Percentiles rank a stretch among this genome's conserved stretches.
Conservation (phyloP, 2,113 vertebrate species). For the Cranoglanis bouderius region DNA sequence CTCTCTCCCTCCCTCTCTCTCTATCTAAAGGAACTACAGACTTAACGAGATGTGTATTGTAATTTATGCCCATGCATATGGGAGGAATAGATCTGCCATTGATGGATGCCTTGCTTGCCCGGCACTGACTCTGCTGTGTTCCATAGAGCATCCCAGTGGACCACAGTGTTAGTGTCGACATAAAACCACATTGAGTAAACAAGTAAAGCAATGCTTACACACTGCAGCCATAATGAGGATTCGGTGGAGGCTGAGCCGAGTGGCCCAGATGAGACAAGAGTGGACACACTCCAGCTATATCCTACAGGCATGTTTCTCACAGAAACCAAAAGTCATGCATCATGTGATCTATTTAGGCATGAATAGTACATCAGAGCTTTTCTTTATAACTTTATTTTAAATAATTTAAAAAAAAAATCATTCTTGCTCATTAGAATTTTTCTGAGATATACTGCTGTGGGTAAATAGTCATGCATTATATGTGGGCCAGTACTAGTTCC, state of each 20-base stretch:
- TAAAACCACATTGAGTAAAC: conserved; percentile 66
- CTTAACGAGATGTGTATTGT: conserved; percentile 53
- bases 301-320: conserved; percentile 19
- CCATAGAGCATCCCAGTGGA: conserved; percentile 63
- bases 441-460: background rate
- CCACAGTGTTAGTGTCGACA: conserved; percentile 24
- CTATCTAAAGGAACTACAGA: conserved; percentile 34
- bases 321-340: conserved; percentile 27
- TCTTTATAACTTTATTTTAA: too few relatives aligned
- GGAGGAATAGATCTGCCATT: conserved; percentile 62
- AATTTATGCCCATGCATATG: conserved; percentile 72
- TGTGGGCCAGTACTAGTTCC: background rate
- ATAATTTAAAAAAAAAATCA: background rate
- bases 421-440: background rate
- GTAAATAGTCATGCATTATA: background rate
- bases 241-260: conserved; percentile 11
- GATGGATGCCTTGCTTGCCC: conserved; percentile 68
- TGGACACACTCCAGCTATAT: conserved; percentile 17
- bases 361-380: background rate
- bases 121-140: conserved; percentile 52
- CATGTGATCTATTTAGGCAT: conserved; percentile 14
- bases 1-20: conserved; percentile 35
- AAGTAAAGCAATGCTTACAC: conserved; percentile 53
- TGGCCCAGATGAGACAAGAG: conserved; percentile 19
- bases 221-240: conserved; percentile 47